phyloP scores from a whole-genome alignment of 37 sponge, comb jelly and placozoan species.

The Beroe ovata region DNA sequence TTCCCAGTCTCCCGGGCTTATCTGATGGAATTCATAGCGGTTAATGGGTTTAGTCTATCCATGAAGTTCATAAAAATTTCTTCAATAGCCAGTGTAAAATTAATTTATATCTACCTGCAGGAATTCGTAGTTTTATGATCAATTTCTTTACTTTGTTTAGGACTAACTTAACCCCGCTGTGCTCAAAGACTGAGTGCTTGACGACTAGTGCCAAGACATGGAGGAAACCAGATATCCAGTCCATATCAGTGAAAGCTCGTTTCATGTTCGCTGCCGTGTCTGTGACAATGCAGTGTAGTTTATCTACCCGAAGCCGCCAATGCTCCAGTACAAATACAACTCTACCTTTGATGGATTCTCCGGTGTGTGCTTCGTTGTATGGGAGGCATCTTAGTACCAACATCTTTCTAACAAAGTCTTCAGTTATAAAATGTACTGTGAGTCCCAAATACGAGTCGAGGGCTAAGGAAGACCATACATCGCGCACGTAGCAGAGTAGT shows the following conservation, averaged over 20 bases:
- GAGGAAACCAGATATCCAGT: background rate
- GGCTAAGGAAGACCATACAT: background rate
- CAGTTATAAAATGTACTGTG: background rate
- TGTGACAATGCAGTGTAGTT: background rate
- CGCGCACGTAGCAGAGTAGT: background rate
- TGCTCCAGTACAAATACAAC: background rate
- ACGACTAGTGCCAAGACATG: slow-evolving; percentile 1
- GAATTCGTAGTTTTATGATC: background rate
- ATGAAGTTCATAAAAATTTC: too few species aligned
- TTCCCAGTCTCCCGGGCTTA: too few species aligned
- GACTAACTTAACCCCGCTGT: background rate
- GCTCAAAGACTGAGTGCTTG: background rate
- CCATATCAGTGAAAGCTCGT: slow-evolving; percentile 6
- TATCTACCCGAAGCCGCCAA: background rate
- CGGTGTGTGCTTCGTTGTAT: background rate
- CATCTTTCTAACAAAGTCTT: background rate
- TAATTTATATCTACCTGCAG: too few species aligned
- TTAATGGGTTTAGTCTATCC: too few species aligned
- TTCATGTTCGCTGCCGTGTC: background rate
- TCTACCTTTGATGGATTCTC: background rate
- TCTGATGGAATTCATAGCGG: too few species aligned
- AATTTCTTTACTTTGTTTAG: background rate
- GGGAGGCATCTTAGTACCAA: background rate
- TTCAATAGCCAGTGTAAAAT: too few species aligned
- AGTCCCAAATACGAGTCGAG: background rate